Evolutionary conservation across 1,140 invertebrate genomes (phyloP).

Genomic region (Solenopsis invicta): DNA sequence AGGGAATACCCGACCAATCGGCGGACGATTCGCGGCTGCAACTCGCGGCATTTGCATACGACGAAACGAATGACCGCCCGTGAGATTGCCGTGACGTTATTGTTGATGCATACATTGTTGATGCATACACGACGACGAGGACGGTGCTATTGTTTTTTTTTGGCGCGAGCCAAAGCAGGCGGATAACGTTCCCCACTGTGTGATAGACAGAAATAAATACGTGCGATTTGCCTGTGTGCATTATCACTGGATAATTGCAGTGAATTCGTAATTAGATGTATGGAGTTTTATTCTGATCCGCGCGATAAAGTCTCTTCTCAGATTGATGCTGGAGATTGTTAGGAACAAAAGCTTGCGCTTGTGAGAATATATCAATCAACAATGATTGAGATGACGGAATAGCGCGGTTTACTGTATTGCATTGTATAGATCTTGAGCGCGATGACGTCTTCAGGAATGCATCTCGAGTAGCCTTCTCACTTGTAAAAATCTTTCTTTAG

Average conservation of each 20-base stretch:
- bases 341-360: conserved; percentile 4
- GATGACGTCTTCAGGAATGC: not conserved
- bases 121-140: not conserved
- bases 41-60: conserved; percentile 67
- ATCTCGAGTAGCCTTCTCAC: not conserved
- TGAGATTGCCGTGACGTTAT: conserved; percentile 38
- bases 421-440: conserved; percentile 2
- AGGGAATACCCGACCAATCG: conserved; percentile 71
- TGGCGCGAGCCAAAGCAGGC: not conserved
- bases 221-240: not conserved
- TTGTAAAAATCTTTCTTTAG: not conserved
- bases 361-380: conserved; percentile 5
- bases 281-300: conserved; percentile 24
- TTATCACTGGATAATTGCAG: not conserved
- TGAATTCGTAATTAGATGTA: conserved; percentile 20
- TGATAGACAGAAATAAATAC: conserved; percentile 32
- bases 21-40: conserved; percentile 58
- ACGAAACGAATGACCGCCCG: conserved; percentile 52
- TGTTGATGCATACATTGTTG: conserved; percentile 28
- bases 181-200: not conserved
- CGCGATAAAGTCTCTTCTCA: conserved; percentile 32
- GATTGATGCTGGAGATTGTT: conserved; percentile 26
- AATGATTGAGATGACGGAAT: conserved; percentile 17
- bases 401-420: not conserved
- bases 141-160: conserved; percentile 53